Evolutionary conservation across 2,113 vertebrate genomes (phyloP).

Genomic region (Callithrix jacchus): DNA sequence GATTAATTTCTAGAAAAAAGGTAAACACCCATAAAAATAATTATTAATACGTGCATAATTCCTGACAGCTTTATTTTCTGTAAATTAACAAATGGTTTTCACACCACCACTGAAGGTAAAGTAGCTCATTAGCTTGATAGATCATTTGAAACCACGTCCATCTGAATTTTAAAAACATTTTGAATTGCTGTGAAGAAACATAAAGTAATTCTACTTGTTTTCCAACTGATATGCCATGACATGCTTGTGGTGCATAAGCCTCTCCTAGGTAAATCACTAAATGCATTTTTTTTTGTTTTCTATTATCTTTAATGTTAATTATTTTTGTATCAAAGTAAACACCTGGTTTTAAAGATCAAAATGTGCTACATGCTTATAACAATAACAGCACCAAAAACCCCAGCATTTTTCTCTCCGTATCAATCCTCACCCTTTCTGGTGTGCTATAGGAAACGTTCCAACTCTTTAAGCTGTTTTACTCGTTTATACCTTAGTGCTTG

Average conservation of each 20-base stretch:
- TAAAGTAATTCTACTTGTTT: neutral
- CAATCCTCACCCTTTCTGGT: neutral
- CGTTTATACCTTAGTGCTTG: neutral
- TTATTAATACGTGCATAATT: neutral
- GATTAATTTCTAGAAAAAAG: neutral
- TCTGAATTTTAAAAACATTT: neutral
- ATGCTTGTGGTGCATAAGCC: neutral
- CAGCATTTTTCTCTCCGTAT: neutral
- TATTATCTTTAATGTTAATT: neutral
- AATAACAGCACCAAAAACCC: neutral
- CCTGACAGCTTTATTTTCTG: neutral
- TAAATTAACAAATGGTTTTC: neutral
- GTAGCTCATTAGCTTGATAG: neutral
- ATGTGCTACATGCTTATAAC: neutral
- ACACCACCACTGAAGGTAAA: accelerated
- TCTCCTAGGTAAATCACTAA: neutral
- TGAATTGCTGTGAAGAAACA: neutral
- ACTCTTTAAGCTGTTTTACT: neutral
- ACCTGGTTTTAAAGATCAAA: neutral
- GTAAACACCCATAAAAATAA: neutral
- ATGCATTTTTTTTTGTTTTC: neutral
- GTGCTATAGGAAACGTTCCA: neutral
- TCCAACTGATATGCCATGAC: neutral
- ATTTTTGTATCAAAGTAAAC: conserved; percentile 6
- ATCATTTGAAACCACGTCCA: neutral